These are phyloP conservation scores for Holothuria glaberrima DNA, from an alignment of 35 echinoderm and acorn worm species.

Conservation along the genomic window DNA sequence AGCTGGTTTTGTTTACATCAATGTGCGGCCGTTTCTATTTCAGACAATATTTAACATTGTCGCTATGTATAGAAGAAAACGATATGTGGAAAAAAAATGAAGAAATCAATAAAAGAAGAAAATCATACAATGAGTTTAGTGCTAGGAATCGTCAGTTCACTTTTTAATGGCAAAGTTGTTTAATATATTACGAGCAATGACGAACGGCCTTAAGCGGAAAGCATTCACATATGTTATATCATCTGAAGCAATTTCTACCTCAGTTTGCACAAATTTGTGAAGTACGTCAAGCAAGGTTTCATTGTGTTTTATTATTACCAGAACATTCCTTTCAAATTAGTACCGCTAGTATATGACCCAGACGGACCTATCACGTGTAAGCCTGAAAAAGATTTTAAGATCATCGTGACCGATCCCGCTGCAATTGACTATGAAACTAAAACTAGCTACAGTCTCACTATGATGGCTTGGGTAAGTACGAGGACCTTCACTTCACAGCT, in stretches of 20 bases:
- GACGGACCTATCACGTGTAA: background rate
- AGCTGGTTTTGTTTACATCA: background rate
- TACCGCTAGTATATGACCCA: background rate
- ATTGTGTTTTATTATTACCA: background rate
- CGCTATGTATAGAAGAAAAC: no score
- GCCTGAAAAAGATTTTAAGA: constrained; percentile 19
- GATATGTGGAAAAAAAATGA: no score
- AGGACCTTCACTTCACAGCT: no score
- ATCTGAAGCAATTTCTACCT: background rate
- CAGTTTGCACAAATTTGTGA: background rate
- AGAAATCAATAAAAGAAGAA: background rate
- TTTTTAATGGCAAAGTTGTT: no score
- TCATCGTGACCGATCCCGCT: background rate
- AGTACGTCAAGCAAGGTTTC: no score
- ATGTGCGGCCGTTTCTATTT: background rate
- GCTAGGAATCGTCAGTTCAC: background rate
- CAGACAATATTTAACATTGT: background rate
- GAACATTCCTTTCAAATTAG: constrained; percentile 13
- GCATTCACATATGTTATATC: background rate
- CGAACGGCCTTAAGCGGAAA: background rate
- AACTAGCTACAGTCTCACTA: constrained; percentile 13
- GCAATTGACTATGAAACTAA: constrained; percentile 6
- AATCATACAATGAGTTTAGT: background rate
- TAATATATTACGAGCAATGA: background rate
- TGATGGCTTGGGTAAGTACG: background rate